These are phyloP conservation scores for Chaetura pelagica DNA, from an alignment of 2,113 vertebrate genomes.

Conservation along the genomic window DNA sequence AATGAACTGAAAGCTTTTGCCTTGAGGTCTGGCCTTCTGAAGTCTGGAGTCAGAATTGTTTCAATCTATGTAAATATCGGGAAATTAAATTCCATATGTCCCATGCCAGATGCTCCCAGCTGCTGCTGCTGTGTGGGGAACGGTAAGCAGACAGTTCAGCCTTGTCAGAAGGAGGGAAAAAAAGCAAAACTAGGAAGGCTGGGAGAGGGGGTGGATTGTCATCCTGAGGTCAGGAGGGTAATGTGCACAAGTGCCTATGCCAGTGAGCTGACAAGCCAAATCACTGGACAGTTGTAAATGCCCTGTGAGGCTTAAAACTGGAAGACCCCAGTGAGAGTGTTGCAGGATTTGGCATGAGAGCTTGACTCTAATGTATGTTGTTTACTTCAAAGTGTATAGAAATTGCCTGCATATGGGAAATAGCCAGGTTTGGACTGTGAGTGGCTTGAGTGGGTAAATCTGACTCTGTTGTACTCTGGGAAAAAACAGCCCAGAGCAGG, in stretches of 20 bases:
- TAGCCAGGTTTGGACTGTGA: neutral
- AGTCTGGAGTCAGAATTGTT: constrained; percentile 74
- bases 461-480: neutral
- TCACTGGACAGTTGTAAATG: constrained; percentile 38
- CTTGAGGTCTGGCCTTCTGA: constrained; percentile 70
- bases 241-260: constrained; percentile 27
- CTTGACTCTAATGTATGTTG: neutral
- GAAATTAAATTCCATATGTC: constrained; percentile 82
- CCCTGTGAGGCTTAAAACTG: constrained; percentile 21
- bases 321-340: neutral
- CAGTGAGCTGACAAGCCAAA: constrained; percentile 65
- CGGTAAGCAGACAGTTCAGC: constrained; percentile 66
- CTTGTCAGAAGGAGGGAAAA: neutral
- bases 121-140: constrained; percentile 73
- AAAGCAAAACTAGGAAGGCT: constrained; percentile 7
- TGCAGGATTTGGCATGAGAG: neutral
- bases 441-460: neutral
- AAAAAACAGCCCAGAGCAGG: neutral
- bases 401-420: neutral
- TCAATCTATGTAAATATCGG: constrained; percentile 83
- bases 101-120: constrained; percentile 76
- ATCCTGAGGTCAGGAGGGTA: constrained; percentile 43
- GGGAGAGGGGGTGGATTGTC: neutral
- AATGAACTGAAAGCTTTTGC: constrained; percentile 70
- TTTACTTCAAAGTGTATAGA: constrained; percentile 53